Evolutionary conservation across 2,888 invertebrate genomes (phyloP), one percentile per base, ranked within the genome.

Genomic region (Melinaea marsaeus): DNA sequence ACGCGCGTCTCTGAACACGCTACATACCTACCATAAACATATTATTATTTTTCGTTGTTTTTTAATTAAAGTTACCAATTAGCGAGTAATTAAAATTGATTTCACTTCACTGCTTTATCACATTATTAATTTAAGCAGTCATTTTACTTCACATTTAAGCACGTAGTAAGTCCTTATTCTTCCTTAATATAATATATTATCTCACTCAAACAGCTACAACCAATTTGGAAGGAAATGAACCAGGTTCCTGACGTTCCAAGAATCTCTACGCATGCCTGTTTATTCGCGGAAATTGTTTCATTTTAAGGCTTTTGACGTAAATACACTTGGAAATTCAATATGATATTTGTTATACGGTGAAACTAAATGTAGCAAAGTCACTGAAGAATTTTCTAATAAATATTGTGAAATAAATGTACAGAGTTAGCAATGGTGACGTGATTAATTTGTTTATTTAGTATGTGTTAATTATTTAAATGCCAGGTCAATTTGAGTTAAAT

Each of bases 1-100:
- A 63, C 94, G 94, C 0, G 94, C 92, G 76, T 95, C 95, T n/a
- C 93, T 91, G 77, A 96, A 96, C 3, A 96, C 95, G 7, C 93
- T 91, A 88, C 92, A 93, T 2, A 96, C 95, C 95, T 95, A 22
- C 78, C 37, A 13, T 5, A 46, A 1, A 46, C 4, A 46, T n/a
- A n/a, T n/a, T n/a, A n/a, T 22, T 7, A n/a, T 11, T 4, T 46
- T 46, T 46, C 11, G 46, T n/a, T n/a, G n/a, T n/a, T n/a, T 11
- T n/a, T 4, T 3, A 46, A 46, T n/a, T n/a, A 46, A n/a, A 46
- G 4, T 22, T 46, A 46, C 4, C 46, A 46, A 22, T 22, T 22
- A 22, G 1, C 22, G 1, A 22, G 22, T 22, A 22, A 22, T 22
- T 22, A 22, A 22, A 22, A 22, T 22, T 1, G 1, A 22, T 22